A percentile compares a stretch with the other conserved stretches of the same genome.
These are phyloP conservation scores for Dendrolimus pini DNA, from an alignment of 2,888 invertebrate genomes.

Conservation along the genomic window DNA sequence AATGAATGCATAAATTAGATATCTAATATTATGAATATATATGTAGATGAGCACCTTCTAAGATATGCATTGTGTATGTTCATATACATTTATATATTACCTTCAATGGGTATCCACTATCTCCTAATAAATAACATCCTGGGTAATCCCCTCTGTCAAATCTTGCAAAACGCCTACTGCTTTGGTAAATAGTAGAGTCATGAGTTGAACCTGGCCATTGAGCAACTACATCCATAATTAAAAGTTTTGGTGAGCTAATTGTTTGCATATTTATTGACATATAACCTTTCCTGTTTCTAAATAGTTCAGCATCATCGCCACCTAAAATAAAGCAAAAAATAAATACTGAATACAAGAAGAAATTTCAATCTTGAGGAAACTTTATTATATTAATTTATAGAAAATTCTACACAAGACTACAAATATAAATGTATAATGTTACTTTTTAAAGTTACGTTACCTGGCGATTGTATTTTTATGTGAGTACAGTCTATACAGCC, in stretches of 20 bases:
- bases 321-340: background rate
- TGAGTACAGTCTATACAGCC: constrained; percentile 6
- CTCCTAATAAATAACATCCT: background rate
- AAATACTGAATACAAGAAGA: background rate
- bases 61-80: too few species aligned
- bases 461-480: background rate
- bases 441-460: too few species aligned
- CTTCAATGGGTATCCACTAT: constrained; percentile 1
- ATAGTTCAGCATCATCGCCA: constrained; percentile 1
- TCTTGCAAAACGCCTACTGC: background rate
- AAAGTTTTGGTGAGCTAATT: constrained; percentile 3
- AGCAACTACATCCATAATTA: constrained; percentile 5
- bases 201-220: constrained; percentile 7
- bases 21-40: too few species aligned
- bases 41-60: too few species aligned
- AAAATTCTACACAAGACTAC: too few species aligned
- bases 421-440: too few species aligned
- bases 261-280: constrained; percentile 5
- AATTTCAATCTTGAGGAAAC: too few species aligned
- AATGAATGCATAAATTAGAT: too few species aligned
- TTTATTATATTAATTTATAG: too few species aligned
- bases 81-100: too few species aligned
- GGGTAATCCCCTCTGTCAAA: background rate
- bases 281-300: constrained; percentile 4
- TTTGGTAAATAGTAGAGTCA: constrained; percentile 3